Conservation (phyloP, 2,888 invertebrate genomes). For the Apotomis capreana region DNA sequence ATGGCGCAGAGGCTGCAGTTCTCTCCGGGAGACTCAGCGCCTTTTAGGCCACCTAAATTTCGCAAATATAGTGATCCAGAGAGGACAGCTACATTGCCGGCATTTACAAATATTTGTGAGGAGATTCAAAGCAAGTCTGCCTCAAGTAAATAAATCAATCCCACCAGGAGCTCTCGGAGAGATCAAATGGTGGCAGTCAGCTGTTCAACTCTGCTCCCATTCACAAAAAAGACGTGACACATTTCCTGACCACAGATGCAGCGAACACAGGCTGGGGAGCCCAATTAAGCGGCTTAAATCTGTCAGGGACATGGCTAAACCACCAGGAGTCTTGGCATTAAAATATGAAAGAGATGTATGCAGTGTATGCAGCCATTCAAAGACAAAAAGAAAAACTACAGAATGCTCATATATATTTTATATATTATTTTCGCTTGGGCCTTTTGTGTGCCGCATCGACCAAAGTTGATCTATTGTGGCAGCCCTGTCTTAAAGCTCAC, state of each 20-base stretch:
- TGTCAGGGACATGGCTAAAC: constrained; percentile 43
- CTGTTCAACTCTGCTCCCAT: constrained; percentile 32
- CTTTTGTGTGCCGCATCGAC: too few species aligned
- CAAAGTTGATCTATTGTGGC: too few species aligned
- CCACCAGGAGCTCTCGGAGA: constrained; percentile 36
- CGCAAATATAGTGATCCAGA: too few species aligned
- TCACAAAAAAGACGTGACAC: constrained; percentile 38
- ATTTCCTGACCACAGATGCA: constrained; percentile 45
- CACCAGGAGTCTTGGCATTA: constrained; percentile 45
- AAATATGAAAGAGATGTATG: constrained; percentile 48
- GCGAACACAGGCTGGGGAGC: constrained; percentile 47
- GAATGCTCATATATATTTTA: too few species aligned
- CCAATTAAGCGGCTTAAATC: constrained; percentile 36
- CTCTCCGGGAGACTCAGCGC: too few species aligned
- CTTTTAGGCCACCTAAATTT: too few species aligned
- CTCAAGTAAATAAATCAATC: constrained; percentile 36
- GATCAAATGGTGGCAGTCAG: constrained; percentile 42
- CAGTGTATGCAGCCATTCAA: constrained; percentile 43
- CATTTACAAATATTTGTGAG: too few species aligned
- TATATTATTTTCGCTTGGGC: too few species aligned
- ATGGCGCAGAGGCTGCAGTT: too few species aligned
- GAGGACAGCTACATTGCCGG: too few species aligned
- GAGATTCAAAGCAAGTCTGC: constrained; percentile 43
- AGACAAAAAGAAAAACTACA: too few species aligned
- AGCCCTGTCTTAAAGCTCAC: too few species aligned